These are phyloP conservation scores for Drosophila chauvacae DNA, from an alignment of 1,140 invertebrate genomes.

Conservation along the genomic window DNA sequence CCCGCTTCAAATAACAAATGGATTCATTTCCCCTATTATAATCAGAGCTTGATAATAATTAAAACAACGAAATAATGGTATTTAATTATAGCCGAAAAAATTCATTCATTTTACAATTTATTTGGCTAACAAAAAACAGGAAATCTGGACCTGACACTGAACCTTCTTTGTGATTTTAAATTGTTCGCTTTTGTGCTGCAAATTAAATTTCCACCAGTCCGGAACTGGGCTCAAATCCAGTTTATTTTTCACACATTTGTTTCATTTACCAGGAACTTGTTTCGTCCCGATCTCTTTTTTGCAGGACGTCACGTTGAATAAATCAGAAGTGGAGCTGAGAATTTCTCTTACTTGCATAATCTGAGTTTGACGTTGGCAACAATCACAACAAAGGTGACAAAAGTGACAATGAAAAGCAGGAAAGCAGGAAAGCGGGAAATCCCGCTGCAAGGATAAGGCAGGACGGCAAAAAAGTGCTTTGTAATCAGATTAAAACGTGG, in stretches of 20 bases:
- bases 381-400: conserved; percentile 53
- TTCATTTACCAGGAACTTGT: conserved; percentile 20
- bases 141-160: conserved; percentile 21
- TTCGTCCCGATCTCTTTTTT: conserved; percentile 5
- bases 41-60: conserved; percentile 1
- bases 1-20: neutral
- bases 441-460: conserved; percentile 25
- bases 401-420: conserved; percentile 49
- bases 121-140: neutral
- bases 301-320: conserved; percentile 21
- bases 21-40: neutral
- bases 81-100: neutral
- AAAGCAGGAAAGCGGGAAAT: conserved; percentile 38
- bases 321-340: conserved; percentile 5
- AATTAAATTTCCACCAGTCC: conserved; percentile 8
- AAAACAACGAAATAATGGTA: neutral
- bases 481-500: conserved; percentile 55
- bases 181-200: conserved; percentile 6
- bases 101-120: neutral
- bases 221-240: conserved; percentile 3
- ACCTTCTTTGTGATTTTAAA: conserved; percentile 19
- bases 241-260: conserved; percentile 36
- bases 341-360: conserved; percentile 34
- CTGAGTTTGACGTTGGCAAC: conserved; percentile 47
- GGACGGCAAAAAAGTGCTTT: conserved; percentile 46